These are phyloP conservation scores for Phalacrocorax pelagicus DNA, from an alignment of 2,113 vertebrate species.

Conservation along the genomic window DNA sequence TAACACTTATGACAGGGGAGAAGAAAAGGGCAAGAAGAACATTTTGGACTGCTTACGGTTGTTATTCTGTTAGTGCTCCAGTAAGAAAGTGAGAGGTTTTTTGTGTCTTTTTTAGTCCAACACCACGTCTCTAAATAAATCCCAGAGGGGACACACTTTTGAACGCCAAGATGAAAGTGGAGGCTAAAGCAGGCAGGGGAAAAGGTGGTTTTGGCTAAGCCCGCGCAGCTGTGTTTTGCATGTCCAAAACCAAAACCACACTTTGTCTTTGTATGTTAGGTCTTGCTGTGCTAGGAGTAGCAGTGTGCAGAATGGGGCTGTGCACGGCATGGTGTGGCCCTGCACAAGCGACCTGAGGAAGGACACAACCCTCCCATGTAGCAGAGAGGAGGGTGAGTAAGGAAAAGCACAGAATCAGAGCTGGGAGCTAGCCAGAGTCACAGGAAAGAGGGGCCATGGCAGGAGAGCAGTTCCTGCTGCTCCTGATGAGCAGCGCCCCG, in stretches of 20 bases:
- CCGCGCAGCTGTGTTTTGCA: not conserved
- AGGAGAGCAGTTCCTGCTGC: not conserved
- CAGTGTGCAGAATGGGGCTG: fast-evolving
- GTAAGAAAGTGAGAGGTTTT: slow-evolving; percentile 37
- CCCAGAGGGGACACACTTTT: not conserved
- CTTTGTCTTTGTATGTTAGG: not conserved
- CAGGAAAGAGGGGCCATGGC: not conserved
- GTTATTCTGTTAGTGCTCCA: slow-evolving; percentile 3
- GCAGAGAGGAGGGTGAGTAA: not conserved
- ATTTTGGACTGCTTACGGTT: not conserved
- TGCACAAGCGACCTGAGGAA: fast-evolving
- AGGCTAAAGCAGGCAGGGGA: not conserved
- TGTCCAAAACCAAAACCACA: slow-evolving; percentile 23
- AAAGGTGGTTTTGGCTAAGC: slow-evolving; percentile 47
- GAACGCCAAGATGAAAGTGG: not conserved
- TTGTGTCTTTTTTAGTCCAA: not conserved
- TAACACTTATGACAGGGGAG: not conserved
- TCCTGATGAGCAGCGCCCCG: not conserved
- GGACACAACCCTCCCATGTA: not conserved
- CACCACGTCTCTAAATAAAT: not conserved
- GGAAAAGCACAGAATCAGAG: not conserved
- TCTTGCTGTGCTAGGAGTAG: fast-evolving
- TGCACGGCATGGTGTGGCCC: fast-evolving
- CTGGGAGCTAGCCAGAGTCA: not conserved
- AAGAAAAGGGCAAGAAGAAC: slow-evolving; percentile 12